phyloP scores from a whole-genome alignment of 2,888 invertebrate genomes.

The Ormyrus thymus region DNA sequence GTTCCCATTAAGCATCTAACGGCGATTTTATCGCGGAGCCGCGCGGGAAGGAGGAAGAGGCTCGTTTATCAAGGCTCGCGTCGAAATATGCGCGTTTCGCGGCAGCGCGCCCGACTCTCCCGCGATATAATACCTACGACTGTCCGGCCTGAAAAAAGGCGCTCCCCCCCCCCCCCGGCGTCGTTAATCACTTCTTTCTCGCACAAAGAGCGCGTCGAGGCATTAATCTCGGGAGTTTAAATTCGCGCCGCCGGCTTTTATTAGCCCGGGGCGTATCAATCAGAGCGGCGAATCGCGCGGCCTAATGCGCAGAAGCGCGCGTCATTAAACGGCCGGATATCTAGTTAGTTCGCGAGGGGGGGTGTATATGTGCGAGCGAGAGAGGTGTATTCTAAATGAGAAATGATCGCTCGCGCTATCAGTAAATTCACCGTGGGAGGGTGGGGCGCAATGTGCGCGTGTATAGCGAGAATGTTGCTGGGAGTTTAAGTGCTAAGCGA shows the following conservation, averaged over 20 bases:
- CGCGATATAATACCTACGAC: not conserved
- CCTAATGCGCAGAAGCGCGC: not conserved
- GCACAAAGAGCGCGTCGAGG: not conserved
- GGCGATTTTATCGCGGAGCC: slow-evolving; percentile 62
- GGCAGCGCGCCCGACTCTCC: not conserved
- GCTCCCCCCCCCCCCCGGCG: not conserved
- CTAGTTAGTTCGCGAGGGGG: not conserved
- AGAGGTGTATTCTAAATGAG: slow-evolving; percentile 19
- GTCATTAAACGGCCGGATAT: slow-evolving; percentile 21
- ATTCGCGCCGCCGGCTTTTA: slow-evolving; percentile 24
- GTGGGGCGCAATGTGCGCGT: too few species aligned
- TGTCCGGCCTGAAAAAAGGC: slow-evolving; percentile 16
- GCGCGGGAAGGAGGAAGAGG: not conserved
- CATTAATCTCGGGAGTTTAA: slow-evolving; percentile 48
- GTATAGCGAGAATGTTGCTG: too few species aligned
- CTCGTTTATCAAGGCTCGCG: slow-evolving; percentile 36
- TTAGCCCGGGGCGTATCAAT: slow-evolving; percentile 27
- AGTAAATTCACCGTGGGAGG: too few species aligned
- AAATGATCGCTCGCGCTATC: slow-evolving; percentile 13
- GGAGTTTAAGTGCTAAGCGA: too few species aligned
- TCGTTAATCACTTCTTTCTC: not conserved
- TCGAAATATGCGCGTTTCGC: slow-evolving; percentile 28
- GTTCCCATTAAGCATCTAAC: slow-evolving; percentile 65
- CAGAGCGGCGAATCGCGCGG: not conserved
- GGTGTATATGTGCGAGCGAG: too few species aligned